A percentile compares a stretch with the other conserved stretches of the same genome.
Evolutionary conservation across 2,797 vertebrate species (phyloP).

Genomic region (Poecilia picta): DNA sequence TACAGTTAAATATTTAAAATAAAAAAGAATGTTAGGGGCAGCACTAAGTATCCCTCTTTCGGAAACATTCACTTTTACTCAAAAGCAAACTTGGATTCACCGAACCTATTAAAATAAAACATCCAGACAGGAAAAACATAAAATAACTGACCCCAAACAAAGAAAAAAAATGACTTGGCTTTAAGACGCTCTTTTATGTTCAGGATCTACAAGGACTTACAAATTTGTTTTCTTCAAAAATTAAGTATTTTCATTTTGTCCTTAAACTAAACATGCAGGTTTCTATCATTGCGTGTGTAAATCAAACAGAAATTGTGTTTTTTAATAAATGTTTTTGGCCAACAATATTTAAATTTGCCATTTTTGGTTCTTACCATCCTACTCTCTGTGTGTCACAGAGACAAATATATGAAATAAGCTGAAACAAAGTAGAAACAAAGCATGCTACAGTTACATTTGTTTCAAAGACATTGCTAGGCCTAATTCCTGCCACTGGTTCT

Average conservation of each 20-base stretch:
- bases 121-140: neutral
- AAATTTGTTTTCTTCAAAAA: neutral
- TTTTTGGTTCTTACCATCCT: neutral
- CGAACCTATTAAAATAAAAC: neutral
- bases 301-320: neutral
- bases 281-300: neutral
- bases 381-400: neutral
- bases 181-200: neutral
- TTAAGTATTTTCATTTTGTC: neutral
- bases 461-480: neutral
- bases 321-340: neutral
- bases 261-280: neutral
- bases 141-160: neutral
- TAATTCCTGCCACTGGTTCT: neutral
- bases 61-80: neutral
- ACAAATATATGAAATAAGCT: neutral
- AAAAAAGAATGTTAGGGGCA: neutral
- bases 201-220: neutral
- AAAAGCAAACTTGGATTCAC: neutral
- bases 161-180: neutral
- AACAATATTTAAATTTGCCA: neutral
- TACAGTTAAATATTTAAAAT: neutral
- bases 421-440: neutral
- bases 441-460: neutral
- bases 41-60: neutral